A percentile compares a stretch with the other conserved stretches of the same genome.
Evolutionary conservation across 2,888 invertebrate genomes (phyloP).

Genomic region (Hirtodrosophila histrioides): DNA sequence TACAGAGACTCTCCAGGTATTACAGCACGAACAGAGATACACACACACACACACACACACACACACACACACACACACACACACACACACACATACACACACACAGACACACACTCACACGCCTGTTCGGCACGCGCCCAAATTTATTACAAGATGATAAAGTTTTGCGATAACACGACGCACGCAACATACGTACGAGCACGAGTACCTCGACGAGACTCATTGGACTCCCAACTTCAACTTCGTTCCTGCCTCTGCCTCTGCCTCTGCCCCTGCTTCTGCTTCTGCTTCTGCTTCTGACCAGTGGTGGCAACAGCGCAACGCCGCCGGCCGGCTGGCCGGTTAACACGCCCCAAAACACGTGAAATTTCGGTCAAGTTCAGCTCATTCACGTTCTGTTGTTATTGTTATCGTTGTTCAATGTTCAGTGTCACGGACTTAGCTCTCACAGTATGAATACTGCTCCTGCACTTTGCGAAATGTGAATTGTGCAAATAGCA

Average conservation of each 20-base stretch:
- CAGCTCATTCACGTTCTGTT: conserved; percentile 24
- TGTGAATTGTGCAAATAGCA: conserved; percentile 1
- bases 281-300: conserved; percentile 14
- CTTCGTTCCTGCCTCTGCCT: conserved; percentile 5
- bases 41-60: not conserved
- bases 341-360: conserved; percentile 23
- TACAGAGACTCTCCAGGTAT: conserved; percentile 7
- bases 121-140: conserved; percentile 59
- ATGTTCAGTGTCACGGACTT: conserved; percentile 2
- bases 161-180: conserved; percentile 67
- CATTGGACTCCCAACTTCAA: conserved; percentile 8
- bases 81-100: not conserved
- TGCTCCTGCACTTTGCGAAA: not conserved
- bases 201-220: not conserved
- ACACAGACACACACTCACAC: conserved; percentile 1
- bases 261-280: no score
- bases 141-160: conserved; percentile 69
- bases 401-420: conserved; percentile 8
- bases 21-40: not conserved
- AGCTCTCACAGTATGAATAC: not conserved
- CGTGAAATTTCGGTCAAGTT: conserved; percentile 48
- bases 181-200: conserved; percentile 42
- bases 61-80: conserved; percentile 2
- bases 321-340: conserved; percentile 14
- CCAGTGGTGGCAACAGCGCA: conserved; percentile 1